Evolutionary conservation across 1,140 invertebrate genomes (phyloP).

Genomic region (Rhyzopertha dominica): DNA sequence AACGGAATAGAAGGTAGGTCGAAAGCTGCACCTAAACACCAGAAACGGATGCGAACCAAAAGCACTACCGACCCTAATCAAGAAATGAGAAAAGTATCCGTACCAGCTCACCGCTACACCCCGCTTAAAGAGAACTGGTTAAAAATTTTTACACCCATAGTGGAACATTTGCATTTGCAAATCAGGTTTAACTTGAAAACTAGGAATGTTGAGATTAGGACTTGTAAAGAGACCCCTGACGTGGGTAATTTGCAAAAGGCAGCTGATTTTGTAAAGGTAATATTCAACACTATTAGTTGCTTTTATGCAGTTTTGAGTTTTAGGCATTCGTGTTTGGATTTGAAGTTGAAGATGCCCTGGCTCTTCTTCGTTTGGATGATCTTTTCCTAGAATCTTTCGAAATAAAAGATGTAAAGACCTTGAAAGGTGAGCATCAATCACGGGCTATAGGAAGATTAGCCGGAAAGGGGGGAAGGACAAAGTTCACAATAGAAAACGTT

Average conservation of each 20-base stretch:
- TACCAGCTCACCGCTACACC: slow-evolving; percentile 72
- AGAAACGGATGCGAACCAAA: slow-evolving; percentile 52
- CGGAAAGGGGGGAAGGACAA: slow-evolving; percentile 95
- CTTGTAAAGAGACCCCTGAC: slow-evolving; percentile 73
- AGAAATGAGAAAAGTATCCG: slow-evolving; percentile 58
- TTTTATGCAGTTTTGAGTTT: slow-evolving; percentile 26
- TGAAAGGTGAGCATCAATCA: slow-evolving; percentile 94
- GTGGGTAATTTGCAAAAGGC: slow-evolving; percentile 92
- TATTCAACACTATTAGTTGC: slow-evolving; percentile 1
- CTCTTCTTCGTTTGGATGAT: slow-evolving; percentile 92
- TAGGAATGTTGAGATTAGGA: slow-evolving; percentile 82
- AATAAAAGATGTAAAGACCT: slow-evolving; percentile 92
- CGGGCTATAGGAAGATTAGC: slow-evolving; percentile 94
- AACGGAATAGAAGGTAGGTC: slow-evolving; percentile 59
- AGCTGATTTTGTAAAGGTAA: slow-evolving; percentile 90
- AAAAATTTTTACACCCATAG: slow-evolving; percentile 94
- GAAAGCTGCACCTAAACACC: slow-evolving; percentile 44
- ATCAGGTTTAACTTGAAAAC: slow-evolving; percentile 92
- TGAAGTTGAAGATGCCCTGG: slow-evolving; percentile 95
- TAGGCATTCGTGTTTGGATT: slow-evolving; percentile 93
- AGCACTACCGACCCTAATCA: slow-evolving; percentile 54
- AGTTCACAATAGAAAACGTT: slow-evolving; percentile 98
- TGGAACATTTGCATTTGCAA: slow-evolving; percentile 92
- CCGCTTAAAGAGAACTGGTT: slow-evolving; percentile 96
- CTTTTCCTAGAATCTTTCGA: slow-evolving; percentile 97